Percentiles rank a stretch among this genome's conserved stretches.
Conservation (phyloP, 2,113 vertebrate genomes). For the Clarias gariepinus region DNA sequence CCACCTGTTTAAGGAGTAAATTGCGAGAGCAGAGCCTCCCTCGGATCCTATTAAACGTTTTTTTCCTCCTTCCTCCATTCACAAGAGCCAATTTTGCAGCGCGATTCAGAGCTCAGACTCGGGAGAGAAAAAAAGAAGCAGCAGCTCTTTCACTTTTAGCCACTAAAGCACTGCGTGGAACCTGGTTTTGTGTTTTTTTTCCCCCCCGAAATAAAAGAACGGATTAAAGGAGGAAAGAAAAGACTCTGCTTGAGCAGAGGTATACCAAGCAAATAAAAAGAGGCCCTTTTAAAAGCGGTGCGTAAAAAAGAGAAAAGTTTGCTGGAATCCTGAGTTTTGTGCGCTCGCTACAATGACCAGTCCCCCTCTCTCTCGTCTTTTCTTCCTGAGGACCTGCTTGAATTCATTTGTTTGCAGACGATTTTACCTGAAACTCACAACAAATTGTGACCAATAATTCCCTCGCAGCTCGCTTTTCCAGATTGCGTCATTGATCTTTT, state of each 20-base stretch:
- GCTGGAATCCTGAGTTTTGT: conserved; percentile 86
- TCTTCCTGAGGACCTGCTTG: conserved; percentile 71
- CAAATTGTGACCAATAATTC: conserved; percentile 63
- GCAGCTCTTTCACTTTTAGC: conserved; percentile 87
- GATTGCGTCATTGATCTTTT: background rate
- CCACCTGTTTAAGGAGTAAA: conserved; percentile 89
- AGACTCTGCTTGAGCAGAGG: conserved; percentile 84
- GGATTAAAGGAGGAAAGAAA: conserved; percentile 86
- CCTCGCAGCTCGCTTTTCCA: background rate
- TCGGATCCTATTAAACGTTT: conserved; percentile 85
- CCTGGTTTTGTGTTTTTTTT: conserved; percentile 86
- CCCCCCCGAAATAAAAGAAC: conserved; percentile 81
- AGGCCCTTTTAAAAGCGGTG: conserved; percentile 75
- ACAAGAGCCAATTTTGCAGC: conserved; percentile 84
- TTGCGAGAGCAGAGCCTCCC: conserved; percentile 77
- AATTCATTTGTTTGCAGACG: conserved; percentile 86
- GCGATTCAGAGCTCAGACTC: conserved; percentile 84
- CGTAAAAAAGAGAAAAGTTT: conserved; percentile 79
- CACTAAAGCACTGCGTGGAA: conserved; percentile 96
- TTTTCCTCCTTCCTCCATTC: conserved; percentile 82
- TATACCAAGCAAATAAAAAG: conserved; percentile 82
- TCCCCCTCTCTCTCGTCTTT: conserved; percentile 69
- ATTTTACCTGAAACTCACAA: conserved; percentile 85
- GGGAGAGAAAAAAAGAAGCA: conserved; percentile 54
- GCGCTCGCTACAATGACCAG: conserved; percentile 78